A percentile compares a stretch with the other conserved stretches of the same genome.
Evolutionary conservation across 2,888 invertebrate species (phyloP).

Genomic region (Anthophora plumipes): DNA sequence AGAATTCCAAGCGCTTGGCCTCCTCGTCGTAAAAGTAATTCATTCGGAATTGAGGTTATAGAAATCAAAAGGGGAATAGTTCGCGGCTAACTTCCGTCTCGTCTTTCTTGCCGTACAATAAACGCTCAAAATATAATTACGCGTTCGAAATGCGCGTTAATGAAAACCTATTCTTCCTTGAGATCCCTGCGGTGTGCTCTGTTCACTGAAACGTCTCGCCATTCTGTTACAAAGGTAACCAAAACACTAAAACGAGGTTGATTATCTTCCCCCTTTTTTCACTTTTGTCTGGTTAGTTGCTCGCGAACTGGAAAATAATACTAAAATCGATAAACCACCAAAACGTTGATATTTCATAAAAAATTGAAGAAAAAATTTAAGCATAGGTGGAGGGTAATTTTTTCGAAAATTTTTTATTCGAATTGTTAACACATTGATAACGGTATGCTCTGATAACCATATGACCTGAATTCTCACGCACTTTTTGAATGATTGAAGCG

Average conservation of each 20-base stretch:
- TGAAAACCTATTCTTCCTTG: constrained; percentile 17
- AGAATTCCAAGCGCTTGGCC: constrained; percentile 1
- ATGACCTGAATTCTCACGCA: too few relatives aligned
- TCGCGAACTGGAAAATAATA: too few relatives aligned
- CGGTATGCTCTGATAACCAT: too few relatives aligned
- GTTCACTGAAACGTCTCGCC: neutral
- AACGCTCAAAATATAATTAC: constrained; percentile 37
- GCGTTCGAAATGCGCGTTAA: constrained; percentile 16
- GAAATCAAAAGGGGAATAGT: constrained; percentile 23
- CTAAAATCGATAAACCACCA: too few relatives aligned
- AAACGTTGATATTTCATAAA: too few relatives aligned
- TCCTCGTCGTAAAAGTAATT: neutral
- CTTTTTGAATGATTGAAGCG: too few relatives aligned
- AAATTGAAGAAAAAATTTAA: too few relatives aligned
- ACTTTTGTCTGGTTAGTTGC: too few relatives aligned
- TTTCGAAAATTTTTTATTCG: too few relatives aligned
- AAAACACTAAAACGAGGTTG: neutral
- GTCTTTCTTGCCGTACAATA: constrained; percentile 21
- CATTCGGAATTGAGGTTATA: constrained; percentile 15
- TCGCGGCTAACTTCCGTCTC: constrained; percentile 16
- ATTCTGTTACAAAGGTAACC: neutral
- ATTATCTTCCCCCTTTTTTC: neutral
- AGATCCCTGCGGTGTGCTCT: neutral
- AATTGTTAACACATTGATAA: too few relatives aligned
- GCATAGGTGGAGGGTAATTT: too few relatives aligned